Percentiles rank a stretch among this genome's conserved stretches.
These are phyloP conservation scores for Pachyuromys duprasi DNA, from an alignment of 2,797 vertebrate genomes.

Conservation along the genomic window DNA sequence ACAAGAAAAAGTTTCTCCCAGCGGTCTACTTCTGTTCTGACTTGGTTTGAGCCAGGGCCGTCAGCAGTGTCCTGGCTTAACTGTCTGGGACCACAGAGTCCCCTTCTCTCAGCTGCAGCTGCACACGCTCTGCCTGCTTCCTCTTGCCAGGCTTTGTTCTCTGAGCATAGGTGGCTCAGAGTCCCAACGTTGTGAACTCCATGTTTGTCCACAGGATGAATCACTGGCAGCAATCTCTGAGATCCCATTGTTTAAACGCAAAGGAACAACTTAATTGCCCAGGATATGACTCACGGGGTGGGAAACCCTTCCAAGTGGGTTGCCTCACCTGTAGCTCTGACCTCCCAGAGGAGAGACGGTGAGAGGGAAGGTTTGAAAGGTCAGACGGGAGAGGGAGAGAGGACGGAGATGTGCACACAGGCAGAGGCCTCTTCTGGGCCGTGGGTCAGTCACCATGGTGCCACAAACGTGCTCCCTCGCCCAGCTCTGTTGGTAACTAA, in stretches of 20 bases:
- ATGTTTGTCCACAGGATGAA: not conserved
- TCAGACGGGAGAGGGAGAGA: not conserved
- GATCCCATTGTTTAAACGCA: not conserved
- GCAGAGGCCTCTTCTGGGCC: not conserved
- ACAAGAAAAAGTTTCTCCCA: not conserved
- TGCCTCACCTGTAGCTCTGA: not conserved
- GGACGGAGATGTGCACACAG: not conserved
- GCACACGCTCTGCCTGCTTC: not conserved
- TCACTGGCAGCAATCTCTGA: not conserved
- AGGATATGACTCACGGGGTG: conserved; percentile 31
- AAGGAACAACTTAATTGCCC: conserved; percentile 16
- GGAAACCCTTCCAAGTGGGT: conserved; percentile 14
- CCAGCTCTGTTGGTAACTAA: not conserved
- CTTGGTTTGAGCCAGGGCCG: too few species aligned
- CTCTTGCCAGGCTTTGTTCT: not conserved
- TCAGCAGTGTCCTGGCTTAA: too few species aligned
- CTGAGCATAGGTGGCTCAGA: not conserved
- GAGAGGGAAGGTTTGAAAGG: not conserved
- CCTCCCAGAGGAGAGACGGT: not conserved
- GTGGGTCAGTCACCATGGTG: not conserved
- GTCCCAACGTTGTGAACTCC: not conserved
- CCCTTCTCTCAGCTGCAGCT: not conserved
- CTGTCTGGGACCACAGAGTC: not conserved
- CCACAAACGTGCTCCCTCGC: not conserved
- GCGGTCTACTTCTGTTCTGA: not conserved